Base-by-base conservation (phyloP, 1,140 invertebrate genomes). In the Homalodisca vitripennis region DNA sequence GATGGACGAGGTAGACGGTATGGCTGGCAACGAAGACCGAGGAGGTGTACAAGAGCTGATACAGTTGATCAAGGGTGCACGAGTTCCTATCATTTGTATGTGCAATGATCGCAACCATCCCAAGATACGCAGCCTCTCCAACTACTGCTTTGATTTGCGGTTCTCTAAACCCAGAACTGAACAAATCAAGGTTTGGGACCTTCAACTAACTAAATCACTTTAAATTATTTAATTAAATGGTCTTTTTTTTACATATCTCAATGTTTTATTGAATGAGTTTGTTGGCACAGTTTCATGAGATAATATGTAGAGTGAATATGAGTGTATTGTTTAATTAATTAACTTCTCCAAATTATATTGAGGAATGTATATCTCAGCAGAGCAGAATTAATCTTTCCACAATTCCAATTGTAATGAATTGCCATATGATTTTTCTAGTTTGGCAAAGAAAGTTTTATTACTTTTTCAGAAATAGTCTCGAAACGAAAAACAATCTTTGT, bases 1-100 rank as follows among this genome's bases (percentile, higher is more conserved):
- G 14, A 99, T 99, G 98, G 98, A 99, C 77, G 98, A 99, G 87
- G 98, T 99, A 0, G 98, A 99, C 79, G 98, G 98, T 14, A 99
- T 99, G 97, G 94, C 96, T 13, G 98, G 98, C 14, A 99, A 99
- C 80, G 95, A 99, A 80, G 98, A 99, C 81, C 86, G 98, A 73
- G 98, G 98, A 55, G 98, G 98, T 60, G 85, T 99, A 51, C 91
- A 94, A 80, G 97, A 99, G 83, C 79, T 99, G 14, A 98, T 99
- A 71, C 81, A 82, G 22, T 82, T 99, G 3, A 98, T 99, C 53
- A 99, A 99, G 82, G 82, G 83, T 1, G 86, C 93, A 0, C 90
- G 91, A 62, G 87, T 99, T 62, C 98, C 98, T 0, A 91, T 99
- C 34, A 93, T 99, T 73, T 99, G 97, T 80, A 98, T 99, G 84